Evolutionary conservation across 2,797 vertebrate genomes (phyloP).

Genomic region (Rhinatrema bivittatum): DNA sequence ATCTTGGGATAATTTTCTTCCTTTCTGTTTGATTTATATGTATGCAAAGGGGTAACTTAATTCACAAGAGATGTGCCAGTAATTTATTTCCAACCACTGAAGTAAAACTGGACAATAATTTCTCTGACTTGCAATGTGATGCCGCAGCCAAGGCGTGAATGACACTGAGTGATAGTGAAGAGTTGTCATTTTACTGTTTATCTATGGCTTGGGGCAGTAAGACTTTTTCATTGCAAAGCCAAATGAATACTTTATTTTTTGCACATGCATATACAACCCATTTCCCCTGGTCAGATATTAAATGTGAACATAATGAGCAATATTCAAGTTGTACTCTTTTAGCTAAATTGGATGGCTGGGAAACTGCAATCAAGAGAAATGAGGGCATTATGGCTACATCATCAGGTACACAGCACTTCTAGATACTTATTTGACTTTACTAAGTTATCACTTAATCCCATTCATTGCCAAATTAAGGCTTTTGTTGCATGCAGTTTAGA

Average conservation of each 20-base stretch:
- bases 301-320: constrained; percentile 4
- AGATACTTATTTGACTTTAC: neutral
- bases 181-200: constrained; percentile 21
- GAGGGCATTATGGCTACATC: neutral
- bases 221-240: constrained; percentile 8
- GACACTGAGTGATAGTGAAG: constrained; percentile 17
- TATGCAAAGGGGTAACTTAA: constrained; percentile 33
- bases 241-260: constrained; percentile 10
- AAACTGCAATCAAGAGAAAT: neutral
- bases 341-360: constrained; percentile 3
- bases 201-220: constrained; percentile 14
- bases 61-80: constrained; percentile 28
- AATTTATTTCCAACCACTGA: constrained; percentile 38
- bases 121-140: constrained; percentile 29
- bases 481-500: neutral
- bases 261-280: neutral
- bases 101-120: constrained; percentile 40
- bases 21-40: constrained; percentile 32
- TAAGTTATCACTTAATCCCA: constrained; percentile 6
- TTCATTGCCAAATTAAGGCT: constrained; percentile 1
- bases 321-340: constrained; percentile 2
- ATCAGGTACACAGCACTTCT: constrained; percentile 1
- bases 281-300: constrained; percentile 8
- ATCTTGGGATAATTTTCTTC: constrained; percentile 34
- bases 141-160: constrained; percentile 23